These are phyloP conservation scores for Tenrec ecaudatus DNA, from an alignment of 2,113 vertebrate species.

Conservation along the genomic window DNA sequence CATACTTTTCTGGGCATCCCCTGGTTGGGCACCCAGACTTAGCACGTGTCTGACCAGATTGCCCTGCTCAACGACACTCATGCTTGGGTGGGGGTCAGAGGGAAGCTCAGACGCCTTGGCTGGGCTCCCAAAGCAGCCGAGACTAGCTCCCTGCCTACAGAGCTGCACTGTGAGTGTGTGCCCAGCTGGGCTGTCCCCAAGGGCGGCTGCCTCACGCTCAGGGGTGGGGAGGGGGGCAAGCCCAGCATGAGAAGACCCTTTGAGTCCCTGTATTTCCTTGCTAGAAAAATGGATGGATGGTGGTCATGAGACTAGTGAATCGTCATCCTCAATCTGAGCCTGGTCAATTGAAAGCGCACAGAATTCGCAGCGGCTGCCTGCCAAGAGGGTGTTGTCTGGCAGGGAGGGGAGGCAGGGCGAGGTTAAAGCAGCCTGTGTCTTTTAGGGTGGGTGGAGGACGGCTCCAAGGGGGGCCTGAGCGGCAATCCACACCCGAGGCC, in stretches of 20 bases:
- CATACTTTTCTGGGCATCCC: background rate
- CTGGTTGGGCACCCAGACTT: background rate
- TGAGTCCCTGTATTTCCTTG: conserved; percentile 14
- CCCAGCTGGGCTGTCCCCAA: background rate
- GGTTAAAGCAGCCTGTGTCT: conserved; percentile 12
- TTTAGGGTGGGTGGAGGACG: conserved; percentile 33
- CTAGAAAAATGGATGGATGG: background rate
- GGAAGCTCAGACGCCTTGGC: background rate
- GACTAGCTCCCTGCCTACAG: too few species aligned
- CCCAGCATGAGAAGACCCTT: background rate
- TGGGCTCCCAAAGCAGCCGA: background rate
- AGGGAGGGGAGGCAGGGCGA: background rate
- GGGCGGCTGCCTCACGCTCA: background rate
- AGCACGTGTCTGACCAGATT: conserved; percentile 54
- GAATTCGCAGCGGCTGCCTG: conserved; percentile 17
- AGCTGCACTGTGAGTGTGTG: background rate
- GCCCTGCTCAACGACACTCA: conserved; percentile 70
- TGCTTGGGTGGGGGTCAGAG: conserved; percentile 72
- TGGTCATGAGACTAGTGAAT: background rate
- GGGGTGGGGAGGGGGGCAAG: background rate
- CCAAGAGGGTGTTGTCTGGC: background rate
- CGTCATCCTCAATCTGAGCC: background rate
- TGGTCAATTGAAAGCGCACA: background rate
- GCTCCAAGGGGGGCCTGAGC: conserved; percentile 21
- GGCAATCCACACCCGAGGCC: background rate